Evolutionary conservation across 2,888 invertebrate genomes (phyloP).

Genomic region (Lissocephala sabroskyi): DNA sequence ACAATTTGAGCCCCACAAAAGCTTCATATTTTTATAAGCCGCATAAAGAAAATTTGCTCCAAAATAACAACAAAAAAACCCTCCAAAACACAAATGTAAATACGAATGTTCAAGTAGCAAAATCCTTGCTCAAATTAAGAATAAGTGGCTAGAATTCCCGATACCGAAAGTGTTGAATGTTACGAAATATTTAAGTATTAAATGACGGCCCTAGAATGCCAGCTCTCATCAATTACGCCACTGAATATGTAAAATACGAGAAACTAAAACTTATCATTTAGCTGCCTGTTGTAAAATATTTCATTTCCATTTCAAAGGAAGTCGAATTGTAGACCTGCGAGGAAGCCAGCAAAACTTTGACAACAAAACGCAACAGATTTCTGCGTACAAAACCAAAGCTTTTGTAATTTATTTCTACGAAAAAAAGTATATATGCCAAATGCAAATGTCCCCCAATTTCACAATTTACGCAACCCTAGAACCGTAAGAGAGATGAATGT

Average conservation of each 20-base stretch:
- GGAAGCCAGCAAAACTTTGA: slow-evolving; percentile 24
- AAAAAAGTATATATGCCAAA: slow-evolving; percentile 5
- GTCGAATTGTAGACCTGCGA: too few species aligned
- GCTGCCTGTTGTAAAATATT: slow-evolving; percentile 64
- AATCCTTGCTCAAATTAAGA: slow-evolving; percentile 34
- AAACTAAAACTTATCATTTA: slow-evolving; percentile 22
- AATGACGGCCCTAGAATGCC: too few species aligned
- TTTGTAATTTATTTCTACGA: slow-evolving; percentile 68
- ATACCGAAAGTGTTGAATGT: slow-evolving; percentile 53
- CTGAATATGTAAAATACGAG: slow-evolving; percentile 26
- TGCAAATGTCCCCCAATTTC: neutral
- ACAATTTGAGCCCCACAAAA: slow-evolving; percentile 28
- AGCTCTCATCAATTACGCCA: too few species aligned
- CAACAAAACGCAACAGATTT: slow-evolving; percentile 11
- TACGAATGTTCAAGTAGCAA: slow-evolving; percentile 41
- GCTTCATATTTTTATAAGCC: too few species aligned
- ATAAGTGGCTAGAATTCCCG: too few species aligned
- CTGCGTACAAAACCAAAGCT: slow-evolving; percentile 66
- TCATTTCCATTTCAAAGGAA: slow-evolving; percentile 23
- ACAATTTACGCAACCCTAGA: too few species aligned
- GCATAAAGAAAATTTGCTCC: slow-evolving; percentile 37
- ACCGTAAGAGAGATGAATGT: slow-evolving; percentile 44
- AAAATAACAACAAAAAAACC: slow-evolving; percentile 24
- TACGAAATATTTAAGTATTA: slow-evolving; percentile 20
- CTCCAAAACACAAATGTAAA: slow-evolving; percentile 32